Conservation (phyloP, 2,797 vertebrate species). For the Hylomyscus alleni region DNA sequence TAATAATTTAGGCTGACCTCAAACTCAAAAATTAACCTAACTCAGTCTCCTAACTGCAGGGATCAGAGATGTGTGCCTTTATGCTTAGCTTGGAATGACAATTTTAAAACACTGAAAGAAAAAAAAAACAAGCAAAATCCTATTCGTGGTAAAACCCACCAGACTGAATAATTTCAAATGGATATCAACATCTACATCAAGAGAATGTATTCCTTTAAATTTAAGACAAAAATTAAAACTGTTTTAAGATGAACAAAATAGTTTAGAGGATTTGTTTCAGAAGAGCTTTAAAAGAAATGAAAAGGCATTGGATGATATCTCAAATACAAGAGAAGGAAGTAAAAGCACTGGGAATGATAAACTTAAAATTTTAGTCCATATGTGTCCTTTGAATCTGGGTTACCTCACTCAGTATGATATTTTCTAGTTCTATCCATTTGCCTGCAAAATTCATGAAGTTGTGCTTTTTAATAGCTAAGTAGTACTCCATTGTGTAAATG, state of each 20-base stretch:
- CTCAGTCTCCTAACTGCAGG: background rate
- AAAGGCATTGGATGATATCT: background rate
- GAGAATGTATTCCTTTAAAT: background rate
- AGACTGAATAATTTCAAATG: background rate
- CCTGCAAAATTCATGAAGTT: too few species aligned
- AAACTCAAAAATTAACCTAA: background rate
- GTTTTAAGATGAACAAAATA: slow-evolving; percentile 49
- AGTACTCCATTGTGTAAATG: too few species aligned
- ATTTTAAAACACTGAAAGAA: background rate
- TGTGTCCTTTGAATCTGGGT: too few species aligned
- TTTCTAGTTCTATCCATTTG: too few species aligned
- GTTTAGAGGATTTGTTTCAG: slow-evolving; percentile 23
- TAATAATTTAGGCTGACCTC: background rate
- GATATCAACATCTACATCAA: background rate
- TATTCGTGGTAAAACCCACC: background rate
- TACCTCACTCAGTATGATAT: too few species aligned
- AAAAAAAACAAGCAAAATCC: background rate
- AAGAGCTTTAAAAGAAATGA: background rate
- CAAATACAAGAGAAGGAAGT: slow-evolving; percentile 33
- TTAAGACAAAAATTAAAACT: background rate
- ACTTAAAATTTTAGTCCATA: background rate
- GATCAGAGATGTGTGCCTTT: background rate
- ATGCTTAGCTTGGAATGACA: background rate
- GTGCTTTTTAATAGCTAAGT: too few species aligned
- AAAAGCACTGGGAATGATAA: background rate